Percentiles rank a stretch among this genome's conserved stretches.
These are phyloP conservation scores for Helicolenus hilgendorfi DNA, from an alignment of 2,797 vertebrate genomes.

Conservation along the genomic window DNA sequence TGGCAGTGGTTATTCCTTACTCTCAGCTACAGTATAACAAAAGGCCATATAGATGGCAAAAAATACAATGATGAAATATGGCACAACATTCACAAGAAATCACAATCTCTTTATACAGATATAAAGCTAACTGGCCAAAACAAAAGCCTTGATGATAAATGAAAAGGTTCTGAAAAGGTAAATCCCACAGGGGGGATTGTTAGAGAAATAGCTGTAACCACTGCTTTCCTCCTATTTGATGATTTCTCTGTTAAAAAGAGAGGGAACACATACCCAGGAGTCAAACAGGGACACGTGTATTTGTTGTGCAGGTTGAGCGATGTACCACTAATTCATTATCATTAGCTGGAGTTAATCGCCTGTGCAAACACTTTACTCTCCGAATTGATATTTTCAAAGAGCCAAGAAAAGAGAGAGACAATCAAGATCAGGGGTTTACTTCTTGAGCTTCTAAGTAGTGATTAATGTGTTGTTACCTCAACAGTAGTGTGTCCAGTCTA, in stretches of 20 bases:
- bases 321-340: conserved; percentile 76
- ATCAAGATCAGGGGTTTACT: conserved; percentile 32
- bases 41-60: not conserved
- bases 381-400: conserved; percentile 69
- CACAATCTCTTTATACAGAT: not conserved
- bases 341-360: conserved; percentile 80
- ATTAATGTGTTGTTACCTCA: conserved; percentile 29
- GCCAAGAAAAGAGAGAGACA: conserved; percentile 50
- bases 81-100: not conserved
- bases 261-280: not conserved
- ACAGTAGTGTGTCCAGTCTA: not conserved
- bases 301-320: conserved; percentile 58
- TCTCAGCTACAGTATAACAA: not conserved
- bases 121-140: not conserved
- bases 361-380: conserved; percentile 74
- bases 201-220: not conserved
- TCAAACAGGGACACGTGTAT: conserved; percentile 34
- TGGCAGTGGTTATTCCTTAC: not conserved
- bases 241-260: not conserved
- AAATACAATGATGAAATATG: not conserved
- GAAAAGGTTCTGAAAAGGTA: not conserved
- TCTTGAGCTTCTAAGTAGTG: conserved; percentile 11
- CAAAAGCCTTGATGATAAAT: not conserved
- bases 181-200: not conserved
- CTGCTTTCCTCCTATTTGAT: not conserved